These are phyloP conservation scores for Aleiodes alternator DNA, from an alignment of 2,888 invertebrate genomes.

Conservation along the genomic window DNA sequence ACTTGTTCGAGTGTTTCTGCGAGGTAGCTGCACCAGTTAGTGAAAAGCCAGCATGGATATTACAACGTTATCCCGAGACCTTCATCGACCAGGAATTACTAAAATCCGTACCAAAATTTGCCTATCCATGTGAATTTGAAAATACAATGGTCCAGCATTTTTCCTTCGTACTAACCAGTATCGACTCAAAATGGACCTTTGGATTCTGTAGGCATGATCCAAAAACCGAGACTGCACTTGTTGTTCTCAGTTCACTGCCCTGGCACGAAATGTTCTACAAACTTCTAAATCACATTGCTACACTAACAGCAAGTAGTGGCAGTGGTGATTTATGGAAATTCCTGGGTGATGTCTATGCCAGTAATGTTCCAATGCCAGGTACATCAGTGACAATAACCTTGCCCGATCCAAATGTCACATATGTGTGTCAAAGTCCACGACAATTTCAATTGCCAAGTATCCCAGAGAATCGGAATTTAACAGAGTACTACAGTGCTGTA, in stretches of 20 bases:
- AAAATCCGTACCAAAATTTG: slow-evolving; percentile 92
- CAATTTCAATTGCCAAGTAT: slow-evolving; percentile 93
- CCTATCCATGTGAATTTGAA: slow-evolving; percentile 89
- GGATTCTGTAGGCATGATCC: slow-evolving; percentile 98
- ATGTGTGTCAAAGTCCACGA: slow-evolving; percentile 86
- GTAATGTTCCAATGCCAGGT: slow-evolving; percentile 83
- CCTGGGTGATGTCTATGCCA: slow-evolving; percentile 82
- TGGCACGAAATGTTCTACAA: slow-evolving; percentile 98
- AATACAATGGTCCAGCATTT: slow-evolving; percentile 92
- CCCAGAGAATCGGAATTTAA: slow-evolving; percentile 96
- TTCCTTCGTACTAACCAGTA: slow-evolving; percentile 96
- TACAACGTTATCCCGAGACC: slow-evolving; percentile 89
- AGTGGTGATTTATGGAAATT: slow-evolving; percentile 80
- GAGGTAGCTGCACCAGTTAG: slow-evolving; percentile 84
- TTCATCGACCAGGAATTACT: slow-evolving; percentile 91
- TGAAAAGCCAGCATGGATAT: slow-evolving; percentile 82
- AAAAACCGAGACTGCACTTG: slow-evolving; percentile 89
- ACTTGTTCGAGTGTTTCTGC: slow-evolving; percentile 89
- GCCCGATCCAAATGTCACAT: slow-evolving; percentile 78
- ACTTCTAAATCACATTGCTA: slow-evolving; percentile 88
- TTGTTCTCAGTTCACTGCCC: slow-evolving; percentile 91
- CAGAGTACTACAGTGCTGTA: slow-evolving; percentile 98
- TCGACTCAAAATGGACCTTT: slow-evolving; percentile 97
- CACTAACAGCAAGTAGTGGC: slow-evolving; percentile 81
- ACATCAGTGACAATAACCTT: slow-evolving; percentile 80